Conservation (phyloP, 2,888 invertebrate species). For the Ophioninae sp. region DNA sequence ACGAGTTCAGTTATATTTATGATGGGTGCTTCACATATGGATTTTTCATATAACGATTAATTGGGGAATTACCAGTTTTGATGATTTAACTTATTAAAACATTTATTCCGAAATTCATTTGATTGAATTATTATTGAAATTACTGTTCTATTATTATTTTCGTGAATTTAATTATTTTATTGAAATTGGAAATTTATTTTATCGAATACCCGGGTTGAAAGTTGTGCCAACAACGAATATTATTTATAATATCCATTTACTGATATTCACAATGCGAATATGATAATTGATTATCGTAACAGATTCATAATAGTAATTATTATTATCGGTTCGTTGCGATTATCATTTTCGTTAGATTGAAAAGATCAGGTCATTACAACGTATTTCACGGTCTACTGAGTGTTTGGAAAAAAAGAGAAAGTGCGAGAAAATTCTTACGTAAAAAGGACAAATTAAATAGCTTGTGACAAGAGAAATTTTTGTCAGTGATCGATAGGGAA, state of each 20-base stretch:
- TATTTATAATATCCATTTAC: background rate
- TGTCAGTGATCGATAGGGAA: background rate
- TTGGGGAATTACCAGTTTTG: background rate
- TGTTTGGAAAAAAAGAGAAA: background rate
- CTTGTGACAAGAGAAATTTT: background rate
- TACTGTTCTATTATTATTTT: no score
- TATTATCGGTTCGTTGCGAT: background rate
- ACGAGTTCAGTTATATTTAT: background rate
- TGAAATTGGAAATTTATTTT: background rate
- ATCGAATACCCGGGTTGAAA: background rate
- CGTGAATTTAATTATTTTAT: no score
- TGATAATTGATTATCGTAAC: background rate
- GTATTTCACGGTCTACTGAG: background rate
- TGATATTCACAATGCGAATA: background rate
- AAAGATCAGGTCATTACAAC: background rate
- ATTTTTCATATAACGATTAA: background rate
- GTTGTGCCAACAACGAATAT: background rate
- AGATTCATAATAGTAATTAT: no score
- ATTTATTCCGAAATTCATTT: no score
- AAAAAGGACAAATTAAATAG: background rate
- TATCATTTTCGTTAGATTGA: background rate
- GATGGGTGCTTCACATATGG: background rate
- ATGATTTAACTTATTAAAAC: background rate
- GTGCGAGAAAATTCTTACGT: background rate
- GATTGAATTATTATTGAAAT: no score